Evolutionary conservation across 37 sponge, comb jelly and placozoan genomes (phyloP).

Genomic region (Aplysina aerophoba): DNA sequence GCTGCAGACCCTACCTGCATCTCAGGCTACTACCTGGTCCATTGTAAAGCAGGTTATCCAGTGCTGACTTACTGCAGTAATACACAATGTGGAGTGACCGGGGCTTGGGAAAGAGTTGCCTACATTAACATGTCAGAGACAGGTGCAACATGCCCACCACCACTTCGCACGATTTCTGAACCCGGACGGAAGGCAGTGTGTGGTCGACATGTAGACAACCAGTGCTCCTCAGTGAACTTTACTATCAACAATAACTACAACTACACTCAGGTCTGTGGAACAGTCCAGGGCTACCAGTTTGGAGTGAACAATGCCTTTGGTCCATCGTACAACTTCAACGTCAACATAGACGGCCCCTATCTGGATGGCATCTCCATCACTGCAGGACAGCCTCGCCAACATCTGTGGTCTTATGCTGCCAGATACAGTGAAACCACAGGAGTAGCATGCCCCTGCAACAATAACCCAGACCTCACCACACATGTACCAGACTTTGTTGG

Average conservation of each 20-base stretch:
- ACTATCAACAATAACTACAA: not conserved
- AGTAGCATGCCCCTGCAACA: not conserved
- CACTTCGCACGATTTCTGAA: not conserved
- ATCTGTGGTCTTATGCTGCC: constrained; percentile 28
- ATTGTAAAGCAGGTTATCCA: not conserved
- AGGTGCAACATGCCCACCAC: constrained; percentile 17
- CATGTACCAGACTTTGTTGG: constrained; percentile 12
- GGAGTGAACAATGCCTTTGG: constrained; percentile 17
- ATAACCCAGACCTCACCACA: not conserved
- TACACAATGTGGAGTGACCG: constrained; percentile 9
- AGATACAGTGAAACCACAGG: not conserved
- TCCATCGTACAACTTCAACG: not conserved
- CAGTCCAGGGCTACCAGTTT: not conserved
- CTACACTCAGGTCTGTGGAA: constrained; percentile 30
- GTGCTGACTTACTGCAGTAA: constrained; percentile 17
- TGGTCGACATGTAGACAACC: not conserved
- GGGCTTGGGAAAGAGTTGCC: constrained; percentile 1
- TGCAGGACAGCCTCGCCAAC: constrained; percentile 22
- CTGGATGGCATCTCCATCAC: constrained; percentile 29
- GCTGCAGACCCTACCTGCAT: constrained; percentile 14
- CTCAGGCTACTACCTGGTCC: constrained; percentile 13
- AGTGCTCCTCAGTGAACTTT: not conserved
- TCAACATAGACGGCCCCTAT: constrained; percentile 5
- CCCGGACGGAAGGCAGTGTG: not conserved
- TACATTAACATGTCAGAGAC: constrained; percentile 27